phyloP scores from a whole-genome alignment of 2,888 invertebrate genomes.

The Cremastinae sp. region DNA sequence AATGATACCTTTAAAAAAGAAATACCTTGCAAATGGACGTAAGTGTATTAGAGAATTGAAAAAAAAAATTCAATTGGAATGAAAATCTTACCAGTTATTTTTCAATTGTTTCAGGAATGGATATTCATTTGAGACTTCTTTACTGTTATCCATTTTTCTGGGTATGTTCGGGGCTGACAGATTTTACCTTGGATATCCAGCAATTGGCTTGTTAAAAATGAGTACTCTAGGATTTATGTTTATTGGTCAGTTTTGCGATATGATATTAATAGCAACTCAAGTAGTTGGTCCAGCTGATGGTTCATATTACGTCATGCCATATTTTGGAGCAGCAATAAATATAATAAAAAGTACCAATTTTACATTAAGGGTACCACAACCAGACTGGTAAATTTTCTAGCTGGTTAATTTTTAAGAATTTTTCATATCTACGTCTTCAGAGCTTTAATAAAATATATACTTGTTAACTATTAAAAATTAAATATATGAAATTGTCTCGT shows the following conservation, averaged over 20 bases:
- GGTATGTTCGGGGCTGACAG: slow-evolving; percentile 99
- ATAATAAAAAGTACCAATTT: slow-evolving; percentile 91
- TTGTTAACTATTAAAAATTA: no score
- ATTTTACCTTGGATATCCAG: slow-evolving; percentile 99
- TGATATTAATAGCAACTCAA: slow-evolving; percentile 97
- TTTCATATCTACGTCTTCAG: slow-evolving; percentile 6
- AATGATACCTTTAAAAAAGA: slow-evolving; percentile 91
- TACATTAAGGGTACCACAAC: slow-evolving; percentile 90
- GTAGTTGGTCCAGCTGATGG: slow-evolving; percentile 97
- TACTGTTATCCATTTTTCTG: slow-evolving; percentile 96
- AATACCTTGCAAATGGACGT: slow-evolving; percentile 97
- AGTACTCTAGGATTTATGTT: slow-evolving; percentile 98
- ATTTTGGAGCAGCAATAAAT: slow-evolving; percentile 93
- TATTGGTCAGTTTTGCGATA: slow-evolving; percentile 95
- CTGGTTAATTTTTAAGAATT: not conserved
- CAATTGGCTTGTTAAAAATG: slow-evolving; percentile 95
- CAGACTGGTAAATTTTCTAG: slow-evolving; percentile 85
- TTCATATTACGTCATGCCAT: slow-evolving; percentile 95
- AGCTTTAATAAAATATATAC: not conserved
- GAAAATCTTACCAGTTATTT: not conserved
- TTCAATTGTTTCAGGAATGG: slow-evolving; percentile 87
- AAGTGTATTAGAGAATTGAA: slow-evolving; percentile 80
- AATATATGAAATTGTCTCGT: no score
- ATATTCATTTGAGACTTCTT: slow-evolving; percentile 94
- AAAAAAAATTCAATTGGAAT: not conserved